Percentiles rank a stretch among this genome's conserved stretches.
Conservation (phyloP, 2,113 vertebrate species). For the Balaenoptera acutorostrata region DNA sequence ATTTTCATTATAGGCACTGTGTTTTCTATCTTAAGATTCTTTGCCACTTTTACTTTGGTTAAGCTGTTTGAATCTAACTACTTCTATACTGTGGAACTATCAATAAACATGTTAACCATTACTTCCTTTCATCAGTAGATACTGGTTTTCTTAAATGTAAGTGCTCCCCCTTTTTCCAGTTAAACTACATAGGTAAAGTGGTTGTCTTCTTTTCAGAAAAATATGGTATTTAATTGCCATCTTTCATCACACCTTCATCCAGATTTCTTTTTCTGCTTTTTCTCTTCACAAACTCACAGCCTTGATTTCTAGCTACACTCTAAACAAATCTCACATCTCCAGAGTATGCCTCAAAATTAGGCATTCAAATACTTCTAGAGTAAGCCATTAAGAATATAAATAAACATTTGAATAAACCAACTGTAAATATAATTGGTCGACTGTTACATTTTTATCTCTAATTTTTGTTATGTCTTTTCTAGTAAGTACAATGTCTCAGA, state of each 20-base stretch:
- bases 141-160: background rate
- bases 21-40: constrained; percentile 6
- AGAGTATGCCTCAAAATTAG: background rate
- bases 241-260: background rate
- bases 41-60: background rate
- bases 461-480: background rate
- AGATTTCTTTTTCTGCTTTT: constrained; percentile 21
- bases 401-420: background rate
- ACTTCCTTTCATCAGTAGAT: background rate
- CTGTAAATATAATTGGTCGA: background rate
- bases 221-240: background rate
- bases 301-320: background rate
- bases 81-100: background rate
- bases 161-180: background rate
- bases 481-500: background rate
- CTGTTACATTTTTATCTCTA: background rate
- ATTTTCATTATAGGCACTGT: background rate
- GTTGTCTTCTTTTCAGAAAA: background rate
- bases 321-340: background rate
- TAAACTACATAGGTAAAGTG: background rate
- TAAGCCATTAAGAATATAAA: background rate
- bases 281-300: background rate
- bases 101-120: background rate
- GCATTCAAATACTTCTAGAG: background rate
- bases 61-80: background rate